Conservation (phyloP, 2,888 invertebrate species). For the Ptychoptera contaminata region DNA sequence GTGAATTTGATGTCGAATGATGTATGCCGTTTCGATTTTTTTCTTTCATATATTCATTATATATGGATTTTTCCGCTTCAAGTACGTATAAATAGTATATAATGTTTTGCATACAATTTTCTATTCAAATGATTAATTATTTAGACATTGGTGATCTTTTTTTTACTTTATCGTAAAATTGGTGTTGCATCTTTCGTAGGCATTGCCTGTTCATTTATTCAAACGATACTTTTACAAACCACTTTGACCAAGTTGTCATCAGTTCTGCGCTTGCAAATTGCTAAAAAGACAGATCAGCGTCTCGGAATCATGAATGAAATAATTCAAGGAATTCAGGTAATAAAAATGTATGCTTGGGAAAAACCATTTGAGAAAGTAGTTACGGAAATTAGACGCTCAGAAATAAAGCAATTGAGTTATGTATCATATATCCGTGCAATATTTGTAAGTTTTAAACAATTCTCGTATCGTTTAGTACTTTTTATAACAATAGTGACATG, state of each 20-base stretch:
- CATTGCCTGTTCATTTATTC: conserved; percentile 57
- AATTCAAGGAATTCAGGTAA: conserved; percentile 81
- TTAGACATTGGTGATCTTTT: too few species aligned
- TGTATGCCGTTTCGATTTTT: conserved; percentile 79
- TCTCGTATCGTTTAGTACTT: conserved; percentile 70
- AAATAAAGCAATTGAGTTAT: conserved; percentile 42
- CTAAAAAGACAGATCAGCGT: conserved; percentile 72
- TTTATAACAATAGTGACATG: conserved; percentile 67
- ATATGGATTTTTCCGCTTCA: conserved; percentile 75
- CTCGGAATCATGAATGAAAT: conserved; percentile 92
- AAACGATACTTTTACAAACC: conserved; percentile 68
- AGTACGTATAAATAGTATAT: too few species aligned
- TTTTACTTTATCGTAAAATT: conserved; percentile 61
- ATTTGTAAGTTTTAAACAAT: conserved; percentile 50
- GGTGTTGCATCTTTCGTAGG: conserved; percentile 63
- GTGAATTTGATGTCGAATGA: conserved; percentile 90
- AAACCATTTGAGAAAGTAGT: conserved; percentile 77
- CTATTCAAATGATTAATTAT: too few species aligned
- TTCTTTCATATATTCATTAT: conserved; percentile 68
- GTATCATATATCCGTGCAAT: conserved; percentile 49
- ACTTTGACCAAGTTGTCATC: conserved; percentile 27
- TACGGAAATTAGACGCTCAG: conserved; percentile 52
- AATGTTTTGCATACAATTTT: too few species aligned
- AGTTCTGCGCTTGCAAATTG: conserved; percentile 53
- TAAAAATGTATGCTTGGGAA: conserved; percentile 97